phyloP scores from a whole-genome alignment of 2,888 invertebrate genomes.

The Eupeodes latifasciatus region DNA sequence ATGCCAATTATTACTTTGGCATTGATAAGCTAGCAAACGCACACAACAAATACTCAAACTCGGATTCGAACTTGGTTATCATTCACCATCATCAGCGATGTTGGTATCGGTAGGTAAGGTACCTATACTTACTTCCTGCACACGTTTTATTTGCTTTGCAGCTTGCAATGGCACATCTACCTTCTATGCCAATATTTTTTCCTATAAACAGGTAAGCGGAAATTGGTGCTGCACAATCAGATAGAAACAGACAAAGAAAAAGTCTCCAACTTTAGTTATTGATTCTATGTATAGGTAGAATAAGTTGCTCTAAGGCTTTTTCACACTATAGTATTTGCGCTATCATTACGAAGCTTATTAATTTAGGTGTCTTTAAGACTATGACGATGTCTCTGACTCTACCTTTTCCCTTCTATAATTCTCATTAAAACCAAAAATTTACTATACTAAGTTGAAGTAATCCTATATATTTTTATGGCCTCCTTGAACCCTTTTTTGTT shows the following conservation, averaged over 20 bases:
- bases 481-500: constrained; percentile 67
- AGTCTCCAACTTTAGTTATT: constrained; percentile 19
- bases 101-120: too few species aligned
- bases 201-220: constrained; percentile 39
- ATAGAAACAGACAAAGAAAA: background rate
- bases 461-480: constrained; percentile 66
- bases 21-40: constrained; percentile 43
- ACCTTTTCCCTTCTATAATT: background rate
- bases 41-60: background rate
- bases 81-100: constrained; percentile 35
- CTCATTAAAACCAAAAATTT: constrained; percentile 67
- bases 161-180: constrained; percentile 29
- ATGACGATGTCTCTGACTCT: background rate
- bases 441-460: constrained; percentile 68
- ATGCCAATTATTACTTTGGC: constrained; percentile 57
- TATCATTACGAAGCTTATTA: constrained; percentile 58
- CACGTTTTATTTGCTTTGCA: constrained; percentile 58
- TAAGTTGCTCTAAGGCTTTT: background rate
- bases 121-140: constrained; percentile 54
- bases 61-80: constrained; percentile 33
- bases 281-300: background rate
- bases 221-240: constrained; percentile 44
- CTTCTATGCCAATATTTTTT: background rate
- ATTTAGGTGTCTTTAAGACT: constrained; percentile 61
- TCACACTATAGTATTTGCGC: constrained; percentile 22